These are phyloP conservation scores for Polymixis lichenea DNA, from an alignment of 2,888 invertebrate genomes.

Conservation along the genomic window DNA sequence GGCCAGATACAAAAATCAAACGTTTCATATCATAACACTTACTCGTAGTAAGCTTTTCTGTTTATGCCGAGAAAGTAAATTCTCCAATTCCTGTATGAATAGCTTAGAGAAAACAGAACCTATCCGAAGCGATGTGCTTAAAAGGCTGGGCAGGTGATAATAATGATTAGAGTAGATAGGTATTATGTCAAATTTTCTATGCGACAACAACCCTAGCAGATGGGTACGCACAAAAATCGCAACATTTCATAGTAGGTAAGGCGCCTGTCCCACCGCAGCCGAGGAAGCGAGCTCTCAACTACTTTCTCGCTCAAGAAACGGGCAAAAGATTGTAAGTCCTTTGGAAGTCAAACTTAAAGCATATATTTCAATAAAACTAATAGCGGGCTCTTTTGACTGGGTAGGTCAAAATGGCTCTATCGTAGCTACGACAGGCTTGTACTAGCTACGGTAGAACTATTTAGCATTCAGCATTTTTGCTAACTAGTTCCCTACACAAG, in stretches of 20 bases:
- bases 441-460: too few species aligned
- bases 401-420: too few species aligned
- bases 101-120: neutral
- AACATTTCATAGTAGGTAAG: neutral
- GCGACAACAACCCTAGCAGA: neutral
- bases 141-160: neutral
- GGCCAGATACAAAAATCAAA: too few species aligned
- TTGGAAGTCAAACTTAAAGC: neutral
- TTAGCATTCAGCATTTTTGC: too few species aligned
- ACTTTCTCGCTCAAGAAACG: neutral
- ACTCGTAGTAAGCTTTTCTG: too few species aligned
- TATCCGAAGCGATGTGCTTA: neutral
- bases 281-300: neutral
- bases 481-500: too few species aligned
- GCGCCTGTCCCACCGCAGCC: neutral
- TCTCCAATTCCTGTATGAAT: neutral
- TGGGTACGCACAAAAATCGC: neutral
- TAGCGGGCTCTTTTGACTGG: too few species aligned
- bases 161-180: neutral
- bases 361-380: too few species aligned
- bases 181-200: neutral
- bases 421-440: too few species aligned
- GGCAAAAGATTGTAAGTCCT: neutral
- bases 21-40: too few species aligned
- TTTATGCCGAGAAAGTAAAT: too few species aligned